Evolutionary conservation across 2,888 invertebrate species (phyloP).

Genomic region (Spisula solida): DNA sequence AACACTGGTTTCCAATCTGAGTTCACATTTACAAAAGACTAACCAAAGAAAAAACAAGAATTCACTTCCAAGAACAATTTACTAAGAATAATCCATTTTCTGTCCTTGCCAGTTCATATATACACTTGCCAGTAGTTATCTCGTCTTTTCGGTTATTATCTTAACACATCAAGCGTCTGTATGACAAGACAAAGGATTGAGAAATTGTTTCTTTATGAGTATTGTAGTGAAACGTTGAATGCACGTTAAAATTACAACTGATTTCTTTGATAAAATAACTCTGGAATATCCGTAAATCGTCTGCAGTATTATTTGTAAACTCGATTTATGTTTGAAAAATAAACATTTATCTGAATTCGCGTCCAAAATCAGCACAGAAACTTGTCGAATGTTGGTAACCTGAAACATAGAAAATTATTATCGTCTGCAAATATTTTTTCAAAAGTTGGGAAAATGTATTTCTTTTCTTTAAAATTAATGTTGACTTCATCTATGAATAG

Average conservation of each 20-base stretch:
- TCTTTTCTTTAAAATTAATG: background rate
- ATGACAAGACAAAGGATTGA: slow-evolving; percentile 37
- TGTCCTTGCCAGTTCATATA: background rate
- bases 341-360: background rate
- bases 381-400: background rate
- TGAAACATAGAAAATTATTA: background rate
- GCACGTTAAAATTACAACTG: background rate
- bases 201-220: slow-evolving; percentile 11
- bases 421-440: background rate
- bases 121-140: slow-evolving; percentile 32
- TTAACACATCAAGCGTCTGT: slow-evolving; percentile 17
- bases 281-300: background rate
- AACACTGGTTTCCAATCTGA: background rate
- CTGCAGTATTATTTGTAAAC: background rate
- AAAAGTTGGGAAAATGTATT: background rate
- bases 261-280: slow-evolving; percentile 7
- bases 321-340: background rate
- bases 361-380: background rate
- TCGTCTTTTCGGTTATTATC: slow-evolving; percentile 22
- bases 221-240: background rate
- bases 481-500: background rate
- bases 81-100: background rate
- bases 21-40: background rate
- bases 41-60: background rate
- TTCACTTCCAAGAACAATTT: slow-evolving; percentile 19